Base-by-base conservation (phyloP, 1,140 invertebrate genomes). In the Heliothis virescens region DNA sequence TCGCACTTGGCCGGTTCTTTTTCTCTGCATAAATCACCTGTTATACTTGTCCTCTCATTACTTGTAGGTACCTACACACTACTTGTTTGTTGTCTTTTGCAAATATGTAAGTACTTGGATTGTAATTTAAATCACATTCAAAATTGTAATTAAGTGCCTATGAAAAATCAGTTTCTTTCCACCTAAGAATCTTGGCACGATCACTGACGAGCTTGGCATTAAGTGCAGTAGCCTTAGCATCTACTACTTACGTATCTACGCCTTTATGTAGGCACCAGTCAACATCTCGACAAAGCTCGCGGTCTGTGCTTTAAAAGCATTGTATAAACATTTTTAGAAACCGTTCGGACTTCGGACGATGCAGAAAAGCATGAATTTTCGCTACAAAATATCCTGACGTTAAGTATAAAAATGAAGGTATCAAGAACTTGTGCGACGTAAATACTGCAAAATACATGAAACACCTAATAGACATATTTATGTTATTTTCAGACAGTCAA, bases 271-370 rank as follows among this genome's bases (percentile, higher is more conserved):
- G 62, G 10, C 62, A 41, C 15, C n/a, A 7, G 62, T 16, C 9
- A 47, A 41, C 16, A 4, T 34, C 7, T 26, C 62, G n/a, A 65
- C 62, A 47, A 65, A 65, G 41, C 34, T 34, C 34, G n/a, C n/a
- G 29, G 34, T 65, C 41, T 65, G 62, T 65, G 15, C 62, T 65
- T 41, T 65, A 62, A 65, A 65, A 65, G 34, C 62, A 65, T 65
- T 65, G 26, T 62, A n/a, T 12, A 21, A 41, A 41, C 16, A 16
- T 65, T 65, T 65, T 65, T 65, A 34, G 62, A n/a, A 41, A 34
- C 26, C 34, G 16, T n/a, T 65, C 34, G 34, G 62, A 5, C n/a
- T n/a, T 65, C 34, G 34, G 62, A 5, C n/a, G 62, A 65, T 65
- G 62, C 34, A 65, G 16, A 65, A 47, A n/a, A 41, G 62, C 34